phyloP scores from a whole-genome alignment of 2,888 invertebrate genomes.

The Aleiodes alternator region DNA sequence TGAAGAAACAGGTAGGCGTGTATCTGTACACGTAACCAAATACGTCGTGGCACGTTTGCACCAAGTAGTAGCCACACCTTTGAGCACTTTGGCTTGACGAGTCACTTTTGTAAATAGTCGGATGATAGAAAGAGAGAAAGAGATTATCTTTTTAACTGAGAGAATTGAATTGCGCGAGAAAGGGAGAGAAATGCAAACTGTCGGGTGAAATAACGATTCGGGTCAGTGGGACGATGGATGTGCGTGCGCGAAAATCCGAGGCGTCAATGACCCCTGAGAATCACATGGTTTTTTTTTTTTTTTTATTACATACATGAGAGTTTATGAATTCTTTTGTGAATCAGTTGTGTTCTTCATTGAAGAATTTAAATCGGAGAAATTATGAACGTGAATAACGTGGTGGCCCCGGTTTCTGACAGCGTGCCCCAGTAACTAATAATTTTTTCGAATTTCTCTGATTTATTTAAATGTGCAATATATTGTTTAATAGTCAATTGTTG shows the following conservation, averaged over 20 bases:
- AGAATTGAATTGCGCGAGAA: slow-evolving; percentile 15
- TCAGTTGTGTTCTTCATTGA: too few species aligned
- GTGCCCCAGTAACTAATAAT: too few species aligned
- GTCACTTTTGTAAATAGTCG: slow-evolving; percentile 42
- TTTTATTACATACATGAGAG: background rate
- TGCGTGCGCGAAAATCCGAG: slow-evolving; percentile 70
- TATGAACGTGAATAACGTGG: too few species aligned
- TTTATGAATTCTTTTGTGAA: background rate
- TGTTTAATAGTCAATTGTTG: too few species aligned
- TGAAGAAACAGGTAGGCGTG: slow-evolving; percentile 50
- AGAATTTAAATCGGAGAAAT: too few species aligned
- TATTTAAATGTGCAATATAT: too few species aligned
- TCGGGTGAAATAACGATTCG: slow-evolving; percentile 60
- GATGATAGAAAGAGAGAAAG: slow-evolving; percentile 35
- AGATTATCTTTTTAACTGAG: slow-evolving; percentile 1
- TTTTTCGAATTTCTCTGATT: too few species aligned
- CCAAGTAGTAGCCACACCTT: slow-evolving; percentile 45
- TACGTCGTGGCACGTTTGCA: slow-evolving; percentile 60
- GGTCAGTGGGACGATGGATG: slow-evolving; percentile 70
- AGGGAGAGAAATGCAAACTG: slow-evolving; percentile 28
- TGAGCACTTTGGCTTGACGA: slow-evolving; percentile 27
- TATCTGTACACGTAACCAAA: slow-evolving; percentile 69
- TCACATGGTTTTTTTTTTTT: background rate
- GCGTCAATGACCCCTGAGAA: slow-evolving; percentile 69
- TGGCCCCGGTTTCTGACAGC: too few species aligned